Conservation (phyloP, 23 tunicate species). For the Ciona savignyi region DNA sequence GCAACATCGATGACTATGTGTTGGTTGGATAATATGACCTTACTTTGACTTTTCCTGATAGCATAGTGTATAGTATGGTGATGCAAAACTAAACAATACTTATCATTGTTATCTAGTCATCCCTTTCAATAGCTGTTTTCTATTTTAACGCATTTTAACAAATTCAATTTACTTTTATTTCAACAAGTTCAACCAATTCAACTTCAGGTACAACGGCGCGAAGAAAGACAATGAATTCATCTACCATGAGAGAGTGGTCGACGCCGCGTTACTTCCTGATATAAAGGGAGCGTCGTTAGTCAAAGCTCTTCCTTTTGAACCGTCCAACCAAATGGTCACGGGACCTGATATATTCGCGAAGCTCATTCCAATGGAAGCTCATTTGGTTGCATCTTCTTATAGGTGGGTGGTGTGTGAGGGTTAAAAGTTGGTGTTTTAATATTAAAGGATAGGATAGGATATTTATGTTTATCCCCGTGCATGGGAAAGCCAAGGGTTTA, state of each 20-base stretch:
- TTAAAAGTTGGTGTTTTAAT: background rate
- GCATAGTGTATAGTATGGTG: no score
- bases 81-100: no score
- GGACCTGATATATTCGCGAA: conserved; percentile 89
- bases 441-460: background rate
- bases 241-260: conserved; percentile 73
- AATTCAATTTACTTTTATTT: no score
- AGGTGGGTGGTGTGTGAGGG: conserved; percentile 26
- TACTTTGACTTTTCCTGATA: no score
- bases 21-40: no score
- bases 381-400: conserved; percentile 83
- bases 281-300: conserved; percentile 67
- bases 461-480: no score
- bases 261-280: conserved; percentile 40
- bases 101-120: no score
- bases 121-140: no score
- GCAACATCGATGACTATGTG: no score
- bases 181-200: no score
- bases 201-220: conserved; percentile 48
- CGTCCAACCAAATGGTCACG: conserved; percentile 35
- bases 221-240: conserved; percentile 88
- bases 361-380: conserved; percentile 92
- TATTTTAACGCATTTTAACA: no score
- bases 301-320: conserved; percentile 72
- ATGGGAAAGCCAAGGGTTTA: no score